Conservation (phyloP, 53 echinoderm and acorn worm species). For the Paracentrotus lividus region DNA sequence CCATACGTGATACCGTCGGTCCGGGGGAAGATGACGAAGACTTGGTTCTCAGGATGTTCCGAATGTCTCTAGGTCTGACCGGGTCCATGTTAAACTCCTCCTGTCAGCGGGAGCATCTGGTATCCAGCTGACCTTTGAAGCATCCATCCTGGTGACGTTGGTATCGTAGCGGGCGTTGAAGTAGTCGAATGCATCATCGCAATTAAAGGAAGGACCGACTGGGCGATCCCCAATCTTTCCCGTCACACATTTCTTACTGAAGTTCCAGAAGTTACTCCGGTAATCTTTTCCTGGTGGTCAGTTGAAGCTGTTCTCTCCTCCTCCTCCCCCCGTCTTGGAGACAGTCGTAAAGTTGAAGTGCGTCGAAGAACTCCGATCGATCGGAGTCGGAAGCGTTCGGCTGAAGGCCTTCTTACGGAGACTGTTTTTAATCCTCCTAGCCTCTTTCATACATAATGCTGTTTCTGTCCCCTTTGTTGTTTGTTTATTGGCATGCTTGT, state of each 20-base stretch:
- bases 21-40: background rate
- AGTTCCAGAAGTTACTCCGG: background rate
- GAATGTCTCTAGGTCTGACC: background rate
- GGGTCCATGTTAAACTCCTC: slow-evolving; percentile 3
- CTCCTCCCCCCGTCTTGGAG: background rate
- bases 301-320: background rate
- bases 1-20: slow-evolving; percentile 3
- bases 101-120: background rate
- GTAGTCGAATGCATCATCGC: background rate
- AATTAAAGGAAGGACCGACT: background rate
- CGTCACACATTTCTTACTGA: background rate
- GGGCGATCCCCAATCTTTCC: background rate
- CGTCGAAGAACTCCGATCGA: background rate
- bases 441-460: background rate
- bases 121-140: too few relatives aligned
- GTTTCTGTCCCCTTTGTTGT: background rate
- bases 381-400: background rate
- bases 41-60: background rate
- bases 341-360: background rate
- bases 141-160: too few relatives aligned
- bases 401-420: background rate
- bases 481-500: background rate
- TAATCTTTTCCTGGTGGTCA: background rate
- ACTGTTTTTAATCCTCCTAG: background rate
- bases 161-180: background rate